A percentile compares a stretch with the other conserved stretches of the same genome.
Conservation (phyloP, 2,113 vertebrate species). For the Hippocampus comes region DNA sequence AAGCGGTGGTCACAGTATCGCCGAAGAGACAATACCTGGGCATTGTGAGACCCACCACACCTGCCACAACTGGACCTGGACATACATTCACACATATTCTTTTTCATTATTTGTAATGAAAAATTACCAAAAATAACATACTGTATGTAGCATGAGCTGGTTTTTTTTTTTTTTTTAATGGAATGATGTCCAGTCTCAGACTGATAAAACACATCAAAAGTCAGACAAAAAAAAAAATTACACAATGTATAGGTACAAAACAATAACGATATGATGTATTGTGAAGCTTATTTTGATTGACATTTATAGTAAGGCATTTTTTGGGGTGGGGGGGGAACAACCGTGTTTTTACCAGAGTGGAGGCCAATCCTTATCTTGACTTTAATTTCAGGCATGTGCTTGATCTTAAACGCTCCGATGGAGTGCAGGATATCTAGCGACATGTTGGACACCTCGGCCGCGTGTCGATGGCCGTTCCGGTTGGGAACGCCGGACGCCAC, state of each 20-base stretch:
- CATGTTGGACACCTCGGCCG: slow-evolving; percentile 81
- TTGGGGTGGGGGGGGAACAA: no score
- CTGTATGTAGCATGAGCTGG: no score
- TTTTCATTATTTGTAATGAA: neutral
- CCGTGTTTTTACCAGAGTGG: slow-evolving; percentile 74
- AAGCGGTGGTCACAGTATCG: slow-evolving; percentile 75
- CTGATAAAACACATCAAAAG: no score
- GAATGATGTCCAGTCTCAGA: no score
- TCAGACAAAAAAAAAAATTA: no score
- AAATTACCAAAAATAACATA: neutral
- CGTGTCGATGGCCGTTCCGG: slow-evolving; percentile 79
- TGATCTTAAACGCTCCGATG: slow-evolving; percentile 80
- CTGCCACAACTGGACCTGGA: slow-evolving; percentile 79
- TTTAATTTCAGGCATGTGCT: slow-evolving; percentile 86
- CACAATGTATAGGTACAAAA: no score
- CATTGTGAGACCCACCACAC: slow-evolving; percentile 84
- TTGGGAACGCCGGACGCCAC: slow-evolving; percentile 84
- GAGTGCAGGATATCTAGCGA: slow-evolving; percentile 84
- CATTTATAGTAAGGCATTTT: no score
- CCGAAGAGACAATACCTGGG: slow-evolving; percentile 86
- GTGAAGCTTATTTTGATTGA: no score
- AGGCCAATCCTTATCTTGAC: slow-evolving; percentile 85
- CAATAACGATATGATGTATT: no score
- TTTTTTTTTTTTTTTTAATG: no score
- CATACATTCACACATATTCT: neutral